Conservation (phyloP, 2,888 invertebrate genomes). For the Lasius fuliginosus region DNA sequence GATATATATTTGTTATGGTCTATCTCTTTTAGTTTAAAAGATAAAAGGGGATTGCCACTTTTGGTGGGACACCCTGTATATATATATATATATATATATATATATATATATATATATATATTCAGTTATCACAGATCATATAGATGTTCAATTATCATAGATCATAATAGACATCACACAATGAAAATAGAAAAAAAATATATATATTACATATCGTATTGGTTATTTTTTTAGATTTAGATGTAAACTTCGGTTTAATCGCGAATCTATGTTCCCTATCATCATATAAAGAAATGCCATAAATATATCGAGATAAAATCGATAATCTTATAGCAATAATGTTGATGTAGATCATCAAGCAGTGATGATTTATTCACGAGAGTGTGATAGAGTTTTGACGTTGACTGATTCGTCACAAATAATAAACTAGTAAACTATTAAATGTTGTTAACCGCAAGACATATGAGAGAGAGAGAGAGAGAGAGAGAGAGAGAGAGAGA, state of each 20-base stretch:
- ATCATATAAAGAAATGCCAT: slow-evolving; percentile 28
- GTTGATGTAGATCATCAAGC: background rate
- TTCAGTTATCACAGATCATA: slow-evolving; percentile 27
- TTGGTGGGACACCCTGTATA: too few species aligned
- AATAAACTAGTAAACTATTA: background rate
- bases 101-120: too few species aligned
- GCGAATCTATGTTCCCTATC: background rate
- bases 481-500: background rate
- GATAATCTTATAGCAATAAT: background rate
- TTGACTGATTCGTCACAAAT: background rate
- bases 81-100: too few species aligned
- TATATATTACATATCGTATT: slow-evolving; percentile 3
- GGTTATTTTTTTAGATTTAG: slow-evolving; percentile 16
- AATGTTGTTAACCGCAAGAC: background rate
- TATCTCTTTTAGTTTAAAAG: too few species aligned
- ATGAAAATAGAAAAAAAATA: slow-evolving; percentile 16
- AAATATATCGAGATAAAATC: slow-evolving; percentile 33
- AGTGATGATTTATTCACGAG: background rate
- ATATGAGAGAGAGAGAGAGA: background rate
- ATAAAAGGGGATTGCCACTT: too few species aligned
- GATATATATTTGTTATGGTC: too few species aligned
- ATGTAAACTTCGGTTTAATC: slow-evolving; percentile 21
- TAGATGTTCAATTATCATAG: slow-evolving; percentile 1
- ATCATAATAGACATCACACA: background rate
- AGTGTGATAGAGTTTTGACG: background rate